These are phyloP conservation scores for Hypena proboscidalis DNA, from an alignment of 2,888 invertebrate genomes.

Conservation along the genomic window DNA sequence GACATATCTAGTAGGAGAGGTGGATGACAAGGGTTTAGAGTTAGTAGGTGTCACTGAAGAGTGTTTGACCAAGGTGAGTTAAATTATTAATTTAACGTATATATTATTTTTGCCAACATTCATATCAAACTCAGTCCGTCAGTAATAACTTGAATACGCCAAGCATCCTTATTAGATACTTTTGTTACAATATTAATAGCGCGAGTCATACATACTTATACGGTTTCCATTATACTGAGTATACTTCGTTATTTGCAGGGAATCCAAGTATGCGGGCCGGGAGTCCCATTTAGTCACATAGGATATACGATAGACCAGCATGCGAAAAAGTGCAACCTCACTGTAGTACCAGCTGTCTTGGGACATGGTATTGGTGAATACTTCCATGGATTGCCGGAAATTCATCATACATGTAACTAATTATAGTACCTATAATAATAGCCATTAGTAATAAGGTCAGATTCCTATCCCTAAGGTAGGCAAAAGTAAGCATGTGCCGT, in stretches of 20 bases:
- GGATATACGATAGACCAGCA: constrained; percentile 87
- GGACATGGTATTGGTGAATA: constrained; percentile 97
- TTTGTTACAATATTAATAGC: too few relatives aligned
- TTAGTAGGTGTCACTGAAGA: constrained; percentile 89
- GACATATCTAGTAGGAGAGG: constrained; percentile 93
- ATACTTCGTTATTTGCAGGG: constrained; percentile 57
- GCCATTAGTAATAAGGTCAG: neutral
- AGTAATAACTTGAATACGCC: too few relatives aligned
- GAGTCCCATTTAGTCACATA: constrained; percentile 84
- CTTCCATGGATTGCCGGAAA: constrained; percentile 97
- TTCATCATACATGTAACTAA: constrained; percentile 91
- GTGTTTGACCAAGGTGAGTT: constrained; percentile 87
- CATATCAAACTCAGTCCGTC: too few relatives aligned
- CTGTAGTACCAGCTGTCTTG: constrained; percentile 91
- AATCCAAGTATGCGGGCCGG: constrained; percentile 86
- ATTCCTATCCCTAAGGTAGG: too few relatives aligned
- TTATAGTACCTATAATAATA: constrained; percentile 3
- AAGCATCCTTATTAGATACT: too few relatives aligned
- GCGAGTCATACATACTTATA: too few relatives aligned
- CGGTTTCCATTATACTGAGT: too few relatives aligned
- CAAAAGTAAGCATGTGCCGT: too few relatives aligned
- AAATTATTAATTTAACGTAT: neutral
- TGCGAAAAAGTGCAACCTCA: constrained; percentile 86
- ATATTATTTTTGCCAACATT: too few relatives aligned
- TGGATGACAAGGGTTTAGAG: constrained; percentile 89